Evolutionary conservation across 2,888 invertebrate genomes (phyloP), one percentile per base, ranked within the genome.

Genomic region (Nemurella pictetii): DNA sequence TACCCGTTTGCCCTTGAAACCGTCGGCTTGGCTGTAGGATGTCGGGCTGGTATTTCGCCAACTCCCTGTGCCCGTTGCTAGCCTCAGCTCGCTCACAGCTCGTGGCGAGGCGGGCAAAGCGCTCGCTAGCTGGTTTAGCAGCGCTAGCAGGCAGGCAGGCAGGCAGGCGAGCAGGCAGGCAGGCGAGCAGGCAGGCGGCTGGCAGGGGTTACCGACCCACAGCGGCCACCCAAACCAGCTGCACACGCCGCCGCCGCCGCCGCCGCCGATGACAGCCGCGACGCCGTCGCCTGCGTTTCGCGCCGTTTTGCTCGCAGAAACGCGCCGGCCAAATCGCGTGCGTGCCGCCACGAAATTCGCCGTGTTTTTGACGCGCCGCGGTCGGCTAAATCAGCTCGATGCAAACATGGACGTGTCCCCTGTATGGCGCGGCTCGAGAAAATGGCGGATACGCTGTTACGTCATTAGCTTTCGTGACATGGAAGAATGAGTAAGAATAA

Each of bases 121-220:
- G 84, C 86, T 83, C 35, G 86, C 85, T 75, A 20, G 55, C 55
- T 35, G 74, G 84, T 78, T 78, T 74, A 35, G 84, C 86, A 27
- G 36, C n/a, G 27, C 80, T 30, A 30, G 80, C 78, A 29, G 80
- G 85, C 86, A 73, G 32, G 55, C 55, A 12, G 75, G 78, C 85
- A 20, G 77, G n/a, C 80, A 35, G 35, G 35, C 35, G 35, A 27
- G 32, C 80, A 29, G 30, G 35, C 26, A 81, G 74, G 80, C 72
- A 36, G 80, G 85, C 86, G 72, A 75, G 85, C 86, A 73, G 75
- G 73, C 84, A 9, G 72, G 83, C 73, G 55, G 35, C 26, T 29
- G 35, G 81, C 73, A 82, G 86, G 85, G 86, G 87, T 85, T 85
- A 85, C 80, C 86, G 86, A 86, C 86, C 86, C 86, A 85, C 85